These are phyloP conservation scores for Tangara arthus DNA, from an alignment of 2,797 vertebrate species.

Conservation along the genomic window DNA sequence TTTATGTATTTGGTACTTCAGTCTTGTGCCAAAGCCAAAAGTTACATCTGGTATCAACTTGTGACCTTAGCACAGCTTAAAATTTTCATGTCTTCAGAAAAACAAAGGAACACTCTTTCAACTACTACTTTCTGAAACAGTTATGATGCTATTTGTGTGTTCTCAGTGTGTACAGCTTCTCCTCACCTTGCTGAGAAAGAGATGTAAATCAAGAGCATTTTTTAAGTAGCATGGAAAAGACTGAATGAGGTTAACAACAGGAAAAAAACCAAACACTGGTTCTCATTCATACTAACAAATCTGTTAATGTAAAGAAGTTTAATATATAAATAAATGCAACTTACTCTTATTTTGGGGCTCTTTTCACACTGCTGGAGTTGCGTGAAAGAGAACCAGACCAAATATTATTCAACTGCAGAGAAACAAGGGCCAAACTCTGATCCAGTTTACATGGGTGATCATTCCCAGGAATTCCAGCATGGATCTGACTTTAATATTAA, in stretches of 20 bases:
- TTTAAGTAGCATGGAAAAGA: neutral
- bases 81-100: constrained; percentile 14
- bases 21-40: neutral
- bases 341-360: constrained; percentile 25
- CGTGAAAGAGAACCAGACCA: constrained; percentile 43
- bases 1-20: neutral
- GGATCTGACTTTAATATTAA: neutral
- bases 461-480: neutral
- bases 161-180: neutral
- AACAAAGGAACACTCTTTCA: neutral
- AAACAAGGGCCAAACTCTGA: constrained; percentile 26
- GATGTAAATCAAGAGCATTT: neutral
- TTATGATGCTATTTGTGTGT: neutral
- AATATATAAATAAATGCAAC: constrained; percentile 23
- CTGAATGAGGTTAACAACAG: neutral
- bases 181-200: neutral
- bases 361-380: constrained; percentile 47
- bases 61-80: constrained; percentile 6
- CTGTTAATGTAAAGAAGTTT: neutral
- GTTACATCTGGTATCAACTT: constrained; percentile 29
- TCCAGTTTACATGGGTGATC: neutral
- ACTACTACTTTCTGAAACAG: neutral
- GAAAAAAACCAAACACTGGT: neutral
- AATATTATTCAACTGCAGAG: neutral
- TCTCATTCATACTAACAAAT: constrained; percentile 8